Evolutionary conservation across 2,797 vertebrate genomes (phyloP).

Genomic region (Sebastes matsubarae): DNA sequence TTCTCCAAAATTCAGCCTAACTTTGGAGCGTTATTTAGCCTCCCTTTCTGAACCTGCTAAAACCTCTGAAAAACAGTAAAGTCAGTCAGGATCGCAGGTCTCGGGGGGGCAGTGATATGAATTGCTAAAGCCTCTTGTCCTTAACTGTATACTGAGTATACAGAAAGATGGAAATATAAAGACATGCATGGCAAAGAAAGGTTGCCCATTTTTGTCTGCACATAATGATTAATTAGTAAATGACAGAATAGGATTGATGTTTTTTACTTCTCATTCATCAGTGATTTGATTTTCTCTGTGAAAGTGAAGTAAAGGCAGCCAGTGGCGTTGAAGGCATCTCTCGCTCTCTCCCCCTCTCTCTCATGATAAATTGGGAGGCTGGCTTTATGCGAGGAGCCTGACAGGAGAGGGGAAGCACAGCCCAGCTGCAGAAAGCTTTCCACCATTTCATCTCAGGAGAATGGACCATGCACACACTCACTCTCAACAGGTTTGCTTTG

Average conservation of each 20-base stretch:
- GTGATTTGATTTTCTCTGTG: slow-evolving; percentile 13
- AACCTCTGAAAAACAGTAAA: too few species aligned
- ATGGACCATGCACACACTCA: slow-evolving; percentile 10
- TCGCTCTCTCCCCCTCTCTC: background rate
- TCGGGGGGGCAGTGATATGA: background rate
- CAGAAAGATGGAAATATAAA: background rate
- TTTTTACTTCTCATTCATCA: background rate
- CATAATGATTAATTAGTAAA: background rate
- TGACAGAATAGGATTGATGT: background rate
- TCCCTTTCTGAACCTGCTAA: too few species aligned
- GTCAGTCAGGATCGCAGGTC: too few species aligned
- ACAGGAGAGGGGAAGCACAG: slow-evolving; percentile 39
- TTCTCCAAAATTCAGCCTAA: too few species aligned
- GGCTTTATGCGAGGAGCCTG: slow-evolving; percentile 63
- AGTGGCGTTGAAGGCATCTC: slow-evolving; percentile 44
- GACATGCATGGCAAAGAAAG: background rate
- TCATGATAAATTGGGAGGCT: slow-evolving; percentile 69
- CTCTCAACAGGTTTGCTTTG: slow-evolving; percentile 29
- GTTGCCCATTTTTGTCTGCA: background rate
- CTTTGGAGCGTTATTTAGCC: too few species aligned
- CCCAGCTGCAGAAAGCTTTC: slow-evolving; percentile 51
- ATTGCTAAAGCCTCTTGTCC: background rate
- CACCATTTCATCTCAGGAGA: slow-evolving; percentile 37
- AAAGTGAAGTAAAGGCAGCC: slow-evolving; percentile 39
- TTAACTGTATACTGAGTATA: background rate